These are phyloP conservation scores for Lophura nycthemera DNA, from an alignment of 2,113 vertebrate genomes.

Conservation along the genomic window DNA sequence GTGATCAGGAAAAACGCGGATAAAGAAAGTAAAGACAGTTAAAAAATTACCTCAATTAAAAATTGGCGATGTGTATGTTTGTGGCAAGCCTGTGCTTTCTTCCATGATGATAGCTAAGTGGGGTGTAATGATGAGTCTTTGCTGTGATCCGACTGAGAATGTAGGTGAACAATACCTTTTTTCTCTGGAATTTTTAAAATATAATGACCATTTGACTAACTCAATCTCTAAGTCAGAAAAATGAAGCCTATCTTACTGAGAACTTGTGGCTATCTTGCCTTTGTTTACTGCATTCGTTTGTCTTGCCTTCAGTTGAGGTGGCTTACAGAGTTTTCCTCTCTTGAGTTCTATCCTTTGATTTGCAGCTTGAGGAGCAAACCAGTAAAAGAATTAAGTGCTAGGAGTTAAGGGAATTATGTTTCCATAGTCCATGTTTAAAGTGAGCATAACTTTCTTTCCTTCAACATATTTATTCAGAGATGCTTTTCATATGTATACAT, in stretches of 20 bases:
- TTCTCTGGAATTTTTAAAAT: neutral
- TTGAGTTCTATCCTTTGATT: neutral
- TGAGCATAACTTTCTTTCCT: neutral
- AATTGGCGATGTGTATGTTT: rapidly evolving
- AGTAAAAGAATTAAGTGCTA: neutral
- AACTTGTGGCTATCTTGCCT: neutral
- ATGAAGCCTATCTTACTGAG: neutral
- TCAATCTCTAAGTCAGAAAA: neutral
- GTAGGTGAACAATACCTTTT: neutral
- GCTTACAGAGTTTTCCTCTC: neutral
- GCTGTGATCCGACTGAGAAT: neutral
- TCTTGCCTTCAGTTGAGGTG: neutral
- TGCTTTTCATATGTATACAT: neutral
- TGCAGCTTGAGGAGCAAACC: neutral
- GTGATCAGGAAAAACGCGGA: neutral
- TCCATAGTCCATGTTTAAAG: neutral
- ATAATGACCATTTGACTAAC: neutral
- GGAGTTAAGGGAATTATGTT: neutral
- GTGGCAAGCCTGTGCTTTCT: neutral
- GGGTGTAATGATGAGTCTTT: neutral
- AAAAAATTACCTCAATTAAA: neutral
- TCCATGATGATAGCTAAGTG: rapidly evolving
- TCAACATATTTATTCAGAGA: neutral
- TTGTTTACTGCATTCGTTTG: neutral
- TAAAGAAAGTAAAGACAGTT: neutral